Base-by-base conservation (phyloP, 2,113 vertebrate species). In the Scomber colias region DNA sequence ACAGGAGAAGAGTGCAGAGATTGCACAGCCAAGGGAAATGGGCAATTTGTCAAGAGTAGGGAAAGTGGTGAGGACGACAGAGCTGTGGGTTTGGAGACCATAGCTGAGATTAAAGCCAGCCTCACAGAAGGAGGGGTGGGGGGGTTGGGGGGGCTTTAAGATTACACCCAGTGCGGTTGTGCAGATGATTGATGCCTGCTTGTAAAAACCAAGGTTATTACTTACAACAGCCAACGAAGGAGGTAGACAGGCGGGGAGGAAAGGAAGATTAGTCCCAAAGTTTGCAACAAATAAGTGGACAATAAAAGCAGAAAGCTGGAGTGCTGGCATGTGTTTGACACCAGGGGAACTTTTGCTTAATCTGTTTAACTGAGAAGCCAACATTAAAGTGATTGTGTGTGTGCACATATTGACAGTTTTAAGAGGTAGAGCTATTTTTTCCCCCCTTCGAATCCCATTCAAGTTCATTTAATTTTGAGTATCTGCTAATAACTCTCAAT, bases 161-260 rank as follows among this genome's bases (percentile, higher is more conserved):
- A 95, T 94, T 94, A 95, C 91, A 91, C 91, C 88, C 83, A 83
- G 79, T 81, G 83, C 71, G 77, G 81, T 84, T 88, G 88, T 90
- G 88, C 79, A 76, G 69, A 89, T 92, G 93, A 95, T 92, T 94
- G 93, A 95, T 94, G 91, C 70, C 78, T 84, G 83, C 88, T 91
- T 93, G 89, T 91, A 90, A 94, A 92, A 92, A 88, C 75, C 83
- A 88, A 81, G 85, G 90, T 91, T 90, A 91, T 92, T 94, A 93
- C 92, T 87, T 85, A 85, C 87, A 90, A 73, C 91, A 79, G 83
- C 88, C 61, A 64, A 81, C 45, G 35, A 57, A 73, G 85, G 72
- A 89, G 75, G 61, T 54, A 76, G 79, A 71, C 59, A 30, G 59
- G 79, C 61, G 63, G 57, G 65, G 17, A 71, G 61, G 90, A 67